These are phyloP conservation scores for Actinemys pallida DNA, from an alignment of 2,113 vertebrate genomes.

Conservation along the genomic window DNA sequence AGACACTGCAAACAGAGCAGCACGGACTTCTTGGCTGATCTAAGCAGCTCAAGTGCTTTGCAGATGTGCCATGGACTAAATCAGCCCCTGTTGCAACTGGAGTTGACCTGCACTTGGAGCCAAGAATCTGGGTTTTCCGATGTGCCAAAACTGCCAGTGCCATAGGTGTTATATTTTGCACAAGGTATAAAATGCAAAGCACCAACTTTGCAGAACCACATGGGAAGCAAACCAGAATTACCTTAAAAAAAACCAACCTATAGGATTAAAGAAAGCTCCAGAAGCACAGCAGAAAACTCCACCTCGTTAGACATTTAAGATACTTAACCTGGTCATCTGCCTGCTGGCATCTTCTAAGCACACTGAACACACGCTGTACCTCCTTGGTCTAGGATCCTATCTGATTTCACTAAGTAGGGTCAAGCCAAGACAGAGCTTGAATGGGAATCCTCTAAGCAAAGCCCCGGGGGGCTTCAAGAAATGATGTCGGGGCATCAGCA, in stretches of 20 bases:
- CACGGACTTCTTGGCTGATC: not conserved
- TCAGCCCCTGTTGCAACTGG: not conserved
- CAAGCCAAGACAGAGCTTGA: constrained; percentile 47
- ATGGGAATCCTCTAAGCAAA: not conserved
- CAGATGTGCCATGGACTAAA: not conserved
- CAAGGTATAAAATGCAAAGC: constrained; percentile 43
- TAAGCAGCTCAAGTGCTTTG: not conserved
- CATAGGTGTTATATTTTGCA: constrained; percentile 50
- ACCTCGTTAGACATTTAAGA: constrained; percentile 40
- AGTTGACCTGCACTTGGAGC: constrained; percentile 45
- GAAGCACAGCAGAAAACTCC: constrained; percentile 45
- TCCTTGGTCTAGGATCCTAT: constrained; percentile 36
- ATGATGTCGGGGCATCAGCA: rapidly evolving
- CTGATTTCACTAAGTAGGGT: constrained; percentile 54
- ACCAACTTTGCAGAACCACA: not conserved
- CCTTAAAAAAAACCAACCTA: not conserved
- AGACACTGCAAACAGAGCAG: constrained; percentile 21
- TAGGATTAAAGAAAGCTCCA: constrained; percentile 32
- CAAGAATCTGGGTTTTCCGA: constrained; percentile 66
- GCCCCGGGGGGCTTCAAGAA: not conserved
- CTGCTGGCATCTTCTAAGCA: constrained; percentile 42
- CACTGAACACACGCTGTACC: constrained; percentile 48
- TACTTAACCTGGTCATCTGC: constrained; percentile 26
- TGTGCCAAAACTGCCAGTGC: not conserved
- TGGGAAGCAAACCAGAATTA: constrained; percentile 40